Evolutionary conservation across 2,113 vertebrate species (phyloP).

Genomic region (Ictidomys tridecemlineatus): DNA sequence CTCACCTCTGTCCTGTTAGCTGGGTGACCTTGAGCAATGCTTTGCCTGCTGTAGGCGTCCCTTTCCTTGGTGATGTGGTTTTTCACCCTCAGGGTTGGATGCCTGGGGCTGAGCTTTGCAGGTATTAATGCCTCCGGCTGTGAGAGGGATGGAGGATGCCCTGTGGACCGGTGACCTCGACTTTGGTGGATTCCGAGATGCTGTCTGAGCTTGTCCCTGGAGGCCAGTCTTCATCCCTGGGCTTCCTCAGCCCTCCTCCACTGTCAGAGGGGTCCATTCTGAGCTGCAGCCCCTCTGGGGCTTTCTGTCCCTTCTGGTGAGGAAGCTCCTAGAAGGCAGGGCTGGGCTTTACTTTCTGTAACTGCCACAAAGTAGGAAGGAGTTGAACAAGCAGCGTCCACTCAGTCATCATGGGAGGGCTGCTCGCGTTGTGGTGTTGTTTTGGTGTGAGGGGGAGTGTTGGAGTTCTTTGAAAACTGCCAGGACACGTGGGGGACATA

Average conservation of each 20-base stretch:
- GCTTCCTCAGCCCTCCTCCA: too few relatives aligned
- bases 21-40: neutral
- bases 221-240: neutral
- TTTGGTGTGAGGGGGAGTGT: too few relatives aligned
- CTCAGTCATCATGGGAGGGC: neutral
- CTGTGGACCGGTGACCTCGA: neutral
- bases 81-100: neutral
- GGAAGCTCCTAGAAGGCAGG: accelerated
- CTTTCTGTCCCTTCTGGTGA: neutral
- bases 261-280: too few relatives aligned
- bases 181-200: accelerated
- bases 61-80: neutral
- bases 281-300: neutral
- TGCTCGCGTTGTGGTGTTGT: neutral
- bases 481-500: accelerated
- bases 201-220: too few relatives aligned
- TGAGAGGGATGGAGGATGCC: neutral
- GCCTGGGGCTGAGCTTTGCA: neutral
- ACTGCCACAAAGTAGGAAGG: neutral
- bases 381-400: too few relatives aligned
- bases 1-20: neutral
- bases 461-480: neutral
- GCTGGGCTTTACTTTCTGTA: neutral
- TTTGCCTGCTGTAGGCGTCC: accelerated
- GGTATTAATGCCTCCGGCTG: too few relatives aligned